Evolutionary conservation across 2,113 vertebrate species (phyloP).

Genomic region (Leiothrix lutea): DNA sequence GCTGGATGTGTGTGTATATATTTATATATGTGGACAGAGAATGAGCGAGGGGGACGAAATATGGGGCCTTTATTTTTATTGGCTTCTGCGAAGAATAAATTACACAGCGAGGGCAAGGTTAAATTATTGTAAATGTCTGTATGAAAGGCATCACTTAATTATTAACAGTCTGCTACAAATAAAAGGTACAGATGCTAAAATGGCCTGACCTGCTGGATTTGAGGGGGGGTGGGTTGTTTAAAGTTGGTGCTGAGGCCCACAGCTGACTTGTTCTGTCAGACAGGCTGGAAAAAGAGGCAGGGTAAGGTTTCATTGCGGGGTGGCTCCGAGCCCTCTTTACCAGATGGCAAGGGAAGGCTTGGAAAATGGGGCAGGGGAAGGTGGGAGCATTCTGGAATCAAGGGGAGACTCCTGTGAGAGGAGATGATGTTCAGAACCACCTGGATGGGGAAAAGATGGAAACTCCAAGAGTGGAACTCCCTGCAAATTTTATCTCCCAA

Average conservation of each 20-base stretch:
- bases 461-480: not conserved
- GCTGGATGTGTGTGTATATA: not conserved
- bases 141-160: constrained; percentile 71
- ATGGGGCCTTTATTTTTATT: constrained; percentile 67
- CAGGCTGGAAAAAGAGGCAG: constrained; percentile 47
- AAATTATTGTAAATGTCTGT: constrained; percentile 70
- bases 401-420: not conserved
- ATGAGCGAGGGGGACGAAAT: constrained; percentile 9
- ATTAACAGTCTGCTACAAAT: constrained; percentile 63
- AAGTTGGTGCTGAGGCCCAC: constrained; percentile 41
- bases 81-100: constrained; percentile 63
- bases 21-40: constrained; percentile 34
- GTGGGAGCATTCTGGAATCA: not conserved
- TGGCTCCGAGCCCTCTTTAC: not conserved
- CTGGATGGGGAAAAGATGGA: not conserved
- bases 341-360: constrained; percentile 24
- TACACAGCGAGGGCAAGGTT: constrained; percentile 59
- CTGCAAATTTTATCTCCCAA: not conserved
- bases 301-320: constrained; percentile 46
- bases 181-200: constrained; percentile 63
- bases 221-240: constrained; percentile 19
- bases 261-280: constrained; percentile 47
- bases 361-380: not conserved
- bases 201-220: constrained; percentile 36
- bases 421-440: not conserved